Evolutionary conservation across 2,113 vertebrate species (phyloP), one percentile per base, ranked within the genome.

Genomic region (Chamaetylas fuelleborni): DNA sequence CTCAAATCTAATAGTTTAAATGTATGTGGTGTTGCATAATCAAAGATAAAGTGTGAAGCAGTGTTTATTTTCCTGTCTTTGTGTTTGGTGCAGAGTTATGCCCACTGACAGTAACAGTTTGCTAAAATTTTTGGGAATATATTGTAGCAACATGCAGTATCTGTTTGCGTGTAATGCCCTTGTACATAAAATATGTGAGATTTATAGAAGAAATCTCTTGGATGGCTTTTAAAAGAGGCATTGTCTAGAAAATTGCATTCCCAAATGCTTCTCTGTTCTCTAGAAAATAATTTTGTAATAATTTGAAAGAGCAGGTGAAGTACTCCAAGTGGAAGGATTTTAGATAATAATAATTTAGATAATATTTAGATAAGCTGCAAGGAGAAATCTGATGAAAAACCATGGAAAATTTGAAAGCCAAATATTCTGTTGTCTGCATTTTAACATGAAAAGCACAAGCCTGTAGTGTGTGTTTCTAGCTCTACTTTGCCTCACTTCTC

Each of bases 1-100:
- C 22, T 82, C 48, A 54, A 33, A 50, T 60, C 33, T 19, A 36
- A 43, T 6, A 64, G 31, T 29, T 31, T n/a, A 5, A 33, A 61
- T 50, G 14, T 36, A 3, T 26, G 51, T 54, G 48, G 10, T 54
- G 10, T 9, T 58, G 34, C 26, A 14, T n/a, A 42, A 66, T 40
- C 25, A 26, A 14, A 76, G 14, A 7, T 56, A 5, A 5, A 1
- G 0, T 5, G 23, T 62, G 66, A 65, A 22, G 26, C 7, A 24
- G 31, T 20, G 23, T 47, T 60, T n/a, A 9, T 31, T 33, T 57
- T 19, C 18, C 11, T 31, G 29, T 25, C 12, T 62, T 15, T 58
- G 43, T 8, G 28, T 54, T 57, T 67, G 58, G 11, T 48, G 64
- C 57, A 81, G 45, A 56, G 25, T 14, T 72, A 2, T 51, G 50